Evolutionary conservation across 2,888 invertebrate genomes (phyloP), one percentile per base, ranked within the genome.

Genomic region (Sepiola atlantica): DNA sequence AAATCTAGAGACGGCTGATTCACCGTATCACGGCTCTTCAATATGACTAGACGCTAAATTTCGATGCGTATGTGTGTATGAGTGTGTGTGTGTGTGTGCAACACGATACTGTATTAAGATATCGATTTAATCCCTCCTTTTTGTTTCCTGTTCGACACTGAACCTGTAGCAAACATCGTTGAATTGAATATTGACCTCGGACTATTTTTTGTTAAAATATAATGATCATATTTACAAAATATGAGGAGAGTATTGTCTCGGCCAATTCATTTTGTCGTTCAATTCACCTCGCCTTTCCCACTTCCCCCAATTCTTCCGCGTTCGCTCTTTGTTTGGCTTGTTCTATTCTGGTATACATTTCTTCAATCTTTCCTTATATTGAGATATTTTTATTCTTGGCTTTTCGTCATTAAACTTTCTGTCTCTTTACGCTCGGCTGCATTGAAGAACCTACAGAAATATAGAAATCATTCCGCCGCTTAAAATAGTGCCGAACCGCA

Each of bases 391-490:
- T 32, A 32, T 77, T 32, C n/a, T 8, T 77, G 77, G 77, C n/a
- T 77, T 77, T 77, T 77, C 77, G 77, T 77, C 77, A 77, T 77
- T 77, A 16, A 77, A 77, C n/a, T 77, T 77, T 32, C 77, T 77
- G 77, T 77, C 77, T 77, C n/a, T 77, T 77, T 77, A 77, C 77
- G 77, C 77, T 77, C 14, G 77, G 14, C 16, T 77, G 77, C 77
- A 77, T 77, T n/a, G 1, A 77, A 77, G 77, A 77, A 77, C 77
- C 77, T 32, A 32, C n/a, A 77, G 32, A 77, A 77, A 77, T 77
- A 77, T 32, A 77, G n/a, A 77, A 77, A 77, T 77, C 77, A 77
- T 77, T 77, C 77, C 77, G 77, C 77, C 3, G 77, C 77, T 77
- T n/a, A 77, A 77, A 77, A 77, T 77, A 77, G 77, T 77, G 77